Evolutionary conservation across 2,113 vertebrate species (phyloP), one percentile per base, ranked within the genome.

Genomic region (Leptobrachium leishanense): DNA sequence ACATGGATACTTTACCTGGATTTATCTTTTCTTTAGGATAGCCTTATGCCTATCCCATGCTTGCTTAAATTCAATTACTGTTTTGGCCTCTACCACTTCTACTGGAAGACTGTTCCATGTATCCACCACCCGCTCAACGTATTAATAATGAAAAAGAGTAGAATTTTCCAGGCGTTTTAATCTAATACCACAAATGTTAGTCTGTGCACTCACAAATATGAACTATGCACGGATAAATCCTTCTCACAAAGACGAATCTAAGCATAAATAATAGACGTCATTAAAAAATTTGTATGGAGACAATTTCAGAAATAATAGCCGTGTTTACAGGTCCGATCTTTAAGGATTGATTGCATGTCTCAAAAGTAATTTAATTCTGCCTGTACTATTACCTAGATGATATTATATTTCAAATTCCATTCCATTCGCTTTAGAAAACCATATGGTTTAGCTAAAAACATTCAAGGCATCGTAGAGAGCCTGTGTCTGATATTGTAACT

Each of bases 181-280:
- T 64, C 31, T 64, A 20, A 6, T 2, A 39, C 6, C n/a, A 64
- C 62, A 64, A 64, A 31, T 31, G n/a, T 31, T 39, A 31, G 55
- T 20, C 7, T 64, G 2, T 20, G 62, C 15, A 31, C 20, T 31
- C 62, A 64, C 2, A 64, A 64, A 64, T 64, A 64, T 64, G 5
- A 5, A 64, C 6, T 5, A 5, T 20, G 39, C n/a, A 39, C 31
- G 4, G 11, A 62, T 62, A 64, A 64, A 64, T 0, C n/a, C 62
- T 64, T 64, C 39, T 1, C 13, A 64, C 62, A 31, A 31, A 64
- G 31, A 64, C 39, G n/a, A 64, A 64, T 64, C 20, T 64, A 13
- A 64, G 62, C 62, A 64, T 64, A 31, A 64, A 64, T 64, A 64
- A 64, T 64, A 64, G n/a, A 64, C 39, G 62, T 10, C 39, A 64